These are phyloP conservation scores for Microctonus aethiopoides DNA, from an alignment of 2,888 invertebrate genomes.

Conservation along the genomic window DNA sequence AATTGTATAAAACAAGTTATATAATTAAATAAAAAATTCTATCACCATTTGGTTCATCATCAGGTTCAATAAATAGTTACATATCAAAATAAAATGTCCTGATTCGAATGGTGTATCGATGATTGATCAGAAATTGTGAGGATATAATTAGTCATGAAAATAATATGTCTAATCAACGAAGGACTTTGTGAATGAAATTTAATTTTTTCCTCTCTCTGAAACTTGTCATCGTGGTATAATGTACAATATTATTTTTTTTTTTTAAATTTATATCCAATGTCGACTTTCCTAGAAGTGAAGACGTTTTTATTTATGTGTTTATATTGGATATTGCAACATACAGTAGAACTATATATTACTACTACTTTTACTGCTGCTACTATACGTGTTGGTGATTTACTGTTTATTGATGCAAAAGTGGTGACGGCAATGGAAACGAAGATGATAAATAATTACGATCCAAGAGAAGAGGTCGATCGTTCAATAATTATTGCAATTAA, in stretches of 20 bases:
- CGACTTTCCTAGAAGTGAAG: slow-evolving; percentile 1
- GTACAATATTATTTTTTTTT: neutral
- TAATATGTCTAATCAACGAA: no score
- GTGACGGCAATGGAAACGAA: neutral
- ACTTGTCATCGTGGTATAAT: neutral
- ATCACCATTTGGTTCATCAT: no score
- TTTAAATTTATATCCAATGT: neutral
- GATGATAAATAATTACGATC: neutral
- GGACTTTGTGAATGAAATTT: neutral
- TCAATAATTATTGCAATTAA: neutral
- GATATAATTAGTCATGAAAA: no score
- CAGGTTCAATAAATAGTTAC: no score
- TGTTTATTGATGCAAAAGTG: slow-evolving; percentile 2
- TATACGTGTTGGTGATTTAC: neutral
- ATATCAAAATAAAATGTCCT: no score
- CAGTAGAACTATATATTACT: no score
- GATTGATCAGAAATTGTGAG: no score
- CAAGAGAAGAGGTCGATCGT: neutral
- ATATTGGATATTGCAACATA: neutral
- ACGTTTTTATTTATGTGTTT: neutral
- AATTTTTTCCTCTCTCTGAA: no score
- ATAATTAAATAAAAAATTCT: no score
- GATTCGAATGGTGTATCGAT: no score
- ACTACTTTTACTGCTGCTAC: no score
- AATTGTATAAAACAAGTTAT: no score